Evolutionary conservation across 2,113 vertebrate genomes (phyloP), one percentile per base, ranked within the genome.

Genomic region (Perognathus longimembris): DNA sequence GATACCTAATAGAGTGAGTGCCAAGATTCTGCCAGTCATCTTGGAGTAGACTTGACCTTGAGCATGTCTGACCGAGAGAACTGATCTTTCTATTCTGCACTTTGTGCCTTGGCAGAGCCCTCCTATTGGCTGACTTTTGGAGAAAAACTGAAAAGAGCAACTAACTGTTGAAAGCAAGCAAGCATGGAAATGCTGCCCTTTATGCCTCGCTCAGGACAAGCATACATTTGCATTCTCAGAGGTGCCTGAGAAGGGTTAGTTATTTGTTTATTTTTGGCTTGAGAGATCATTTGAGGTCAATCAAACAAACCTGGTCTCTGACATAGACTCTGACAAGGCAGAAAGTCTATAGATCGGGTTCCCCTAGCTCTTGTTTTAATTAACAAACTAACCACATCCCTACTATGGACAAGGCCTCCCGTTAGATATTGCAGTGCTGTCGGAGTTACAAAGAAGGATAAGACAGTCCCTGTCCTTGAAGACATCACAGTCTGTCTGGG

Each of bases 61-160:
- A 12, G 50, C 36, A 75, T 42, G 1, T 5, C 0, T 0, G 6
- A 83, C 5, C 0, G 2, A 64, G 9, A 81, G 7, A 67, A 45
- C 22, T 30, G 32, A 66, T 87, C 82, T 92, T 92, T 34, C 54
- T 36, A 5, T 28, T 84, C 69, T 88, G 34, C 6, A 38, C 21
- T 89, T 59, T 22, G 74, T 67, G 74, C 14, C 89, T 73, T 80
- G 87, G 89, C 90, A 79, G 63, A 74, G 30, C 21, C n/a, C 34
- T 21, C 11, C 17, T 59, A 42, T 12, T 91, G 77, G 40, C 67
- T 95, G 92, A 94, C 69, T 94, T 77, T 91, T 70, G 20, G 17
- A 96, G 45, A 11, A 70, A 5, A 75, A 88, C 59, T 4, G 24
- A 66, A 85, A 89, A 76, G 57, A 92, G 34, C 18, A 83, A 45